phyloP scores from a whole-genome alignment of 2,888 invertebrate genomes.

The Parnassius smintheus region DNA sequence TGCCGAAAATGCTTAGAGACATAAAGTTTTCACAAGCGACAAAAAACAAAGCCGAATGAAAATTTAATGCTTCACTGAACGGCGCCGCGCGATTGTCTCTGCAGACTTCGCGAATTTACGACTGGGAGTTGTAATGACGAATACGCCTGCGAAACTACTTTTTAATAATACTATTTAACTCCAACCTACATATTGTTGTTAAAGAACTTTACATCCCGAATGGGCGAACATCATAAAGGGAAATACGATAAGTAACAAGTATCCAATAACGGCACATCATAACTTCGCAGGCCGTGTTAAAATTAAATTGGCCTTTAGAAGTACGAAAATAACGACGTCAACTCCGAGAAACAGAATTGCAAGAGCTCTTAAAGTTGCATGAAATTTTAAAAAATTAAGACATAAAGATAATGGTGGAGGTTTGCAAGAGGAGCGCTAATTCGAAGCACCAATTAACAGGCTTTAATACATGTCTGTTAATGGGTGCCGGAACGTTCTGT shows the following conservation, averaged over 20 bases:
- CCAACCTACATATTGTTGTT: constrained; percentile 37
- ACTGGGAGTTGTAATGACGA: constrained; percentile 44
- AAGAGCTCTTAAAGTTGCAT: constrained; percentile 42
- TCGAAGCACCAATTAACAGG: constrained; percentile 60
- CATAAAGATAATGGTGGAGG: constrained; percentile 56
- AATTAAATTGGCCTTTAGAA: constrained; percentile 30
- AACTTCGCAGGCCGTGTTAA: constrained; percentile 34
- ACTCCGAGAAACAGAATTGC: constrained; percentile 36
- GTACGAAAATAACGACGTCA: constrained; percentile 20
- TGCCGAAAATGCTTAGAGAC: constrained; percentile 37
- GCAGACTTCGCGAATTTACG: constrained; percentile 48
- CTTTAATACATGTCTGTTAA: constrained; percentile 43
- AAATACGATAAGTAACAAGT: constrained; percentile 29
- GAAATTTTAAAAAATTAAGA: constrained; percentile 58
- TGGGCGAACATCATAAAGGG: constrained; percentile 31
- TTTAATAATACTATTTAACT: constrained; percentile 40
- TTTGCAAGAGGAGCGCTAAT: constrained; percentile 61
- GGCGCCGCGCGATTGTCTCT: constrained; percentile 46
- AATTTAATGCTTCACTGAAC: constrained; percentile 45
- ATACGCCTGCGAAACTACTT: constrained; percentile 45
- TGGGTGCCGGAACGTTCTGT: constrained; percentile 42
- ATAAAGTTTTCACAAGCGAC: constrained; percentile 51
- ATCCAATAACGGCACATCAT: constrained; percentile 26
- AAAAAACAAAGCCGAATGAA: constrained; percentile 47
- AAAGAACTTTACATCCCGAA: constrained; percentile 31